Conservation (phyloP, 2,113 vertebrate genomes). For the Calyptomena viridis region DNA sequence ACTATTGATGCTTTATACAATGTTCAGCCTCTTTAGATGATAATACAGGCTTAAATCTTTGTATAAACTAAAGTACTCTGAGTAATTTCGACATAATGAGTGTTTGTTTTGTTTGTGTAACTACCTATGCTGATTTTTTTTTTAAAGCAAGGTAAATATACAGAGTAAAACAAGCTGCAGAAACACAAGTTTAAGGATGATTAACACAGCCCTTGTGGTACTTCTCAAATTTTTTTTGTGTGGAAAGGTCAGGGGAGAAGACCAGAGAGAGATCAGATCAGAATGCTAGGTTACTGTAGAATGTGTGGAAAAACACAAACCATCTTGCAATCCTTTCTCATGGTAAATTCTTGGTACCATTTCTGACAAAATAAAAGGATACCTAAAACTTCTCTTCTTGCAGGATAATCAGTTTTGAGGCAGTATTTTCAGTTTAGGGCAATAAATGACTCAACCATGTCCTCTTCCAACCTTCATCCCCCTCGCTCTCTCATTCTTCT, state of each 20-base stretch:
- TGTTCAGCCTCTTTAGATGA: conserved; percentile 27
- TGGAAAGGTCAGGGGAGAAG: conserved; percentile 17
- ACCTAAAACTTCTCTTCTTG: neutral
- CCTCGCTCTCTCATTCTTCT: fast-evolving
- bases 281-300: conserved; percentile 41
- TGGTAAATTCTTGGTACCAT: conserved; percentile 17
- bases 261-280: conserved; percentile 46
- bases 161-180: neutral
- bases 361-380: neutral
- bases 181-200: neutral
- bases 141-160: neutral
- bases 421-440: neutral
- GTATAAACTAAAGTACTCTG: conserved; percentile 8
- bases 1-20: conserved; percentile 54
- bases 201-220: neutral
- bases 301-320: neutral
- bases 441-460: neutral
- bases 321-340: neutral
- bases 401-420: neutral
- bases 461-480: neutral
- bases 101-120: conserved; percentile 20
- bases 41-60: conserved; percentile 49
- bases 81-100: conserved; percentile 49
- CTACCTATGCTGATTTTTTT: conserved; percentile 25
- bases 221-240: conserved; percentile 14